phyloP scores from a whole-genome alignment of 1,140 invertebrate species.

The Caenorhabditis briggsae region DNA sequence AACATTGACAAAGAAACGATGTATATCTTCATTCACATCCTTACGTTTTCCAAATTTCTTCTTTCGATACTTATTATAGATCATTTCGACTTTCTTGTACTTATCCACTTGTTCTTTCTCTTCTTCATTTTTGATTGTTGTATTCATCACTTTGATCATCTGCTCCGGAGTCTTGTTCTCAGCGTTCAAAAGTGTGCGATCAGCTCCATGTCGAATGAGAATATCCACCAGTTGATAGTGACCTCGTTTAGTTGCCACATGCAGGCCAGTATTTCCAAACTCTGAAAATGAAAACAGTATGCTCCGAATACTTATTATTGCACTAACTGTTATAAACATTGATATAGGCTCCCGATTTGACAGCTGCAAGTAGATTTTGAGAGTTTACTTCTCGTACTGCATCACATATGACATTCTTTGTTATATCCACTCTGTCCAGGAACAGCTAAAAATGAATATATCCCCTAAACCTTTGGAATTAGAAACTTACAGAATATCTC shows the following conservation, averaged over 20 bases:
- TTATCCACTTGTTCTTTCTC: neutral
- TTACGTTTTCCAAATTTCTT: neutral
- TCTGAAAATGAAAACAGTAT: neutral
- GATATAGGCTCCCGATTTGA: neutral
- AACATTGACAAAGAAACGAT: too few relatives aligned
- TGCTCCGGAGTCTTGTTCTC: constrained; percentile 4
- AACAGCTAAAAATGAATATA: neutral
- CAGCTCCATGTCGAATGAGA: neutral
- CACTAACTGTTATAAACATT: constrained; percentile 1
- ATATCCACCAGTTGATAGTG: neutral
- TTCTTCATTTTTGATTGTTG: too few relatives aligned
- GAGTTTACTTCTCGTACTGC: neutral
- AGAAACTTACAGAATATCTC: neutral
- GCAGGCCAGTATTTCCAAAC: constrained; percentile 11
- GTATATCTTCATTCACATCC: too few relatives aligned
- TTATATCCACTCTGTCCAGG: neutral
- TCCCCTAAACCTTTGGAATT: neutral
- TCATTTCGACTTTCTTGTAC: neutral
- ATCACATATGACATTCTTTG: neutral
- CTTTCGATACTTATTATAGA: neutral
- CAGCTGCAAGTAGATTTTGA: neutral
- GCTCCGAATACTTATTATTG: fast-evolving
- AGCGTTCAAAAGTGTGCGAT: neutral
- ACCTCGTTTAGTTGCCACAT: neutral
- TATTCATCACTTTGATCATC: neutral